Percentiles rank a stretch among this genome's conserved stretches.
Evolutionary conservation across 2,797 vertebrate genomes (phyloP).

Genomic region (Channa striata): DNA sequence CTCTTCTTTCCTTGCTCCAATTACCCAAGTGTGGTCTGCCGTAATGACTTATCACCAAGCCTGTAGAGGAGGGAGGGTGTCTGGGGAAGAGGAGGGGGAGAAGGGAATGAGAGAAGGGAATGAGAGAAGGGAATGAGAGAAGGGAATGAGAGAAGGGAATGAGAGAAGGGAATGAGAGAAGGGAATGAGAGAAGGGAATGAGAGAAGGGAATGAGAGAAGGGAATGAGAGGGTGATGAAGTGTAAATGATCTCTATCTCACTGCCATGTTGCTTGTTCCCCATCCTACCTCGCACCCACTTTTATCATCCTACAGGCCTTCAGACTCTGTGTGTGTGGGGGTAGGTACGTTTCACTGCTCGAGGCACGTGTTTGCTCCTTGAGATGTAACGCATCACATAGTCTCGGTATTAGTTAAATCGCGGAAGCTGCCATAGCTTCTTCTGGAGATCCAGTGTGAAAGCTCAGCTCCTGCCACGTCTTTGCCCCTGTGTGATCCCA

Average conservation of each 20-base stretch:
- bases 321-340: not conserved
- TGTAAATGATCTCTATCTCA: conserved; percentile 62
- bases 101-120: conserved; percentile 31
- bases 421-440: conserved; percentile 15
- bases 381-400: conserved; percentile 28
- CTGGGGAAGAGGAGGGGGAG: conserved; percentile 9
- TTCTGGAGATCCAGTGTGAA: conserved; percentile 43
- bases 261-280: conserved; percentile 32
- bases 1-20: conserved; percentile 54
- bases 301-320: conserved; percentile 21
- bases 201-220: too few species aligned
- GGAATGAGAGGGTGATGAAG: conserved; percentile 58
- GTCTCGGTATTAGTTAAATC: conserved; percentile 33
- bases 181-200: conserved; percentile 29
- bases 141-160: conserved; percentile 11
- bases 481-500: conserved; percentile 14
- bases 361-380: conserved; percentile 31
- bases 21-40: conserved; percentile 64
- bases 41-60: conserved; percentile 68
- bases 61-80: conserved; percentile 38
- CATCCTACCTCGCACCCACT: conserved; percentile 33
- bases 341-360: conserved; percentile 16
- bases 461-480: conserved; percentile 38
- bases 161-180: conserved; percentile 35
- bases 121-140: conserved; percentile 28